Conservation (phyloP, 2,888 invertebrate species). For the Serripes groenlandicus region DNA sequence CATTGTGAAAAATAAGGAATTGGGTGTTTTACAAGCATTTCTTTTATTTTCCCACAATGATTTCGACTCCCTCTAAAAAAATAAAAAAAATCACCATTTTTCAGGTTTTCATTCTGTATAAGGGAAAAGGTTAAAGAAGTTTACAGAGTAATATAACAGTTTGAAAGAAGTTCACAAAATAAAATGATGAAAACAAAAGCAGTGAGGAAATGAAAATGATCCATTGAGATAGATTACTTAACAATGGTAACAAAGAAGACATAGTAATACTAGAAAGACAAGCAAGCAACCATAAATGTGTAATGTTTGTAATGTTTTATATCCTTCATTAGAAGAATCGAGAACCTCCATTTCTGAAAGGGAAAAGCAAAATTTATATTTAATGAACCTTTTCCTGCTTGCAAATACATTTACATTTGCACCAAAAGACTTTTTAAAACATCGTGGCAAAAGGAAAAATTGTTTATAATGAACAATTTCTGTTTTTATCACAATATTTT, state of each 20-base stretch:
- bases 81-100: no score
- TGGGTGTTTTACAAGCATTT: no score
- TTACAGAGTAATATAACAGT: not conserved
- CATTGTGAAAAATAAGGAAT: no score
- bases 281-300: not conserved
- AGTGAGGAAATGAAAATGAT: not conserved
- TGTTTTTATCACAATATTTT: no score
- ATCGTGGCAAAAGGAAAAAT: not conserved
- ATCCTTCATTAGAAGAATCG: no score
- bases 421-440: not conserved
- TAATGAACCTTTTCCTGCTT: not conserved
- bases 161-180: not conserved
- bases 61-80: no score
- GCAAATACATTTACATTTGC: not conserved
- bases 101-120: no score
- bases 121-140: not conserved
- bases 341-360: no score
- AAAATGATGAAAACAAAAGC: not conserved
- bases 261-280: not conserved
- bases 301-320: no score
- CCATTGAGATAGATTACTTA: not conserved
- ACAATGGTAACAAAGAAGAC: not conserved
- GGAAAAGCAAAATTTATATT: no score
- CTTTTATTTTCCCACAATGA: no score
- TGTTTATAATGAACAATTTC: no score